These are phyloP conservation scores for Copsychus sechellarum DNA, from an alignment of 2,113 vertebrate genomes.

Conservation along the genomic window DNA sequence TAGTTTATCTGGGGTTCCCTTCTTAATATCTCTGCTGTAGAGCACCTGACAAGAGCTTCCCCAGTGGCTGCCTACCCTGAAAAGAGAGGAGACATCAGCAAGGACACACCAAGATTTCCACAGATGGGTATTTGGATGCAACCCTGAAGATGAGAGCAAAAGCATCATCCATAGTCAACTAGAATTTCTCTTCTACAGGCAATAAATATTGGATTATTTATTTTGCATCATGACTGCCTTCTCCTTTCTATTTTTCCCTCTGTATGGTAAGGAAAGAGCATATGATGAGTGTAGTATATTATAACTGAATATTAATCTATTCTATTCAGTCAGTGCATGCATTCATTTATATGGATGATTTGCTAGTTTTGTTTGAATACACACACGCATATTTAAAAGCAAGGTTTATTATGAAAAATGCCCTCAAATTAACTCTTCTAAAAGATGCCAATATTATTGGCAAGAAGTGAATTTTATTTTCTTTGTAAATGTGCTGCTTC, in stretches of 20 bases:
- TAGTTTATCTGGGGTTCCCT: not conserved
- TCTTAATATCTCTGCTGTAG: not conserved
- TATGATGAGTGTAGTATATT: slow-evolving; percentile 50
- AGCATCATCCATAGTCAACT: not conserved
- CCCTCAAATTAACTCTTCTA: slow-evolving; percentile 67
- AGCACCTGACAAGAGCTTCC: slow-evolving; percentile 2
- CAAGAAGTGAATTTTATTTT: slow-evolving; percentile 64
- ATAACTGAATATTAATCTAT: slow-evolving; percentile 68
- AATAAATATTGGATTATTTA: slow-evolving; percentile 61
- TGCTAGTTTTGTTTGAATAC: slow-evolving; percentile 72
- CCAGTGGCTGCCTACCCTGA: not conserved
- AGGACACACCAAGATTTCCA: not conserved
- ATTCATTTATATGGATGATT: slow-evolving; percentile 72
- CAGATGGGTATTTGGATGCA: not conserved
- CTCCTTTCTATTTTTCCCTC: not conserved
- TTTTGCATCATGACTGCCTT: slow-evolving; percentile 31
- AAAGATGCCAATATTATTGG: slow-evolving; percentile 68
- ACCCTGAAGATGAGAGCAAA: not conserved
- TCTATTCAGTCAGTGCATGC: slow-evolving; percentile 56
- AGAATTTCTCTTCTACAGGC: slow-evolving; percentile 9
- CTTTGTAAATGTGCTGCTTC: slow-evolving; percentile 44
- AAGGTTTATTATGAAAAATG: slow-evolving; percentile 69
- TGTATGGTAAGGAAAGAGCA: slow-evolving; percentile 41
- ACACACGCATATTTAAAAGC: slow-evolving; percentile 58
- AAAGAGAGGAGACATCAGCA: not conserved